A percentile compares a stretch with the other conserved stretches of the same genome.
Evolutionary conservation across 2,888 invertebrate species (phyloP).

Genomic region (Conus canariensis): DNA sequence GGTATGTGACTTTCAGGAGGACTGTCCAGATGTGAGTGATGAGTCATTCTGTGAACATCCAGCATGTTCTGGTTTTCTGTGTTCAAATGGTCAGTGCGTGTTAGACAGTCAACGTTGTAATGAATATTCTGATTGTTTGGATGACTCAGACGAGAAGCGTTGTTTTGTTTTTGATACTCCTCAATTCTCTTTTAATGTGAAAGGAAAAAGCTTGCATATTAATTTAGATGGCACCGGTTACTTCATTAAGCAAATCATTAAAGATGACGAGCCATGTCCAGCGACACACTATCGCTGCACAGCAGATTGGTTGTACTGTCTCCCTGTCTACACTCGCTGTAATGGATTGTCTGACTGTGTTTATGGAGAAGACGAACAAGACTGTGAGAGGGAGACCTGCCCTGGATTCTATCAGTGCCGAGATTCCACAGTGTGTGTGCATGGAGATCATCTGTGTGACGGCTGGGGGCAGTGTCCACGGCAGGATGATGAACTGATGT

Average conservation of each 20-base stretch:
- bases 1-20: background rate
- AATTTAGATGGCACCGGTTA: background rate
- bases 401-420: too few relatives aligned
- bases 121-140: slow-evolving; percentile 1
- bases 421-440: too few relatives aligned
- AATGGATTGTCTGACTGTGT: too few relatives aligned
- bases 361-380: too few relatives aligned
- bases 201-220: background rate
- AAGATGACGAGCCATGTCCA: background rate
- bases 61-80: background rate
- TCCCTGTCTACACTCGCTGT: background rate
- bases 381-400: too few relatives aligned
- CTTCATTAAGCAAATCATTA: background rate
- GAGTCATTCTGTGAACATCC: slow-evolving; percentile 19
- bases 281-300: background rate
- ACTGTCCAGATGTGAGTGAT: background rate
- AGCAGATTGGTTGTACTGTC: background rate
- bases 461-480: too few relatives aligned
- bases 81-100: slow-evolving; percentile 16
- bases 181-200: background rate
- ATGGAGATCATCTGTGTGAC: too few relatives aligned
- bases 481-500: too few relatives aligned
- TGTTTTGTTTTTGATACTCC: background rate
- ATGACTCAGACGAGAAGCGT: background rate
- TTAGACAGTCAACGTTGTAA: background rate